Evolutionary conservation across 2,113 vertebrate genomes (phyloP), one percentile per base, ranked within the genome.

Genomic region (Leucosticte australis): DNA sequence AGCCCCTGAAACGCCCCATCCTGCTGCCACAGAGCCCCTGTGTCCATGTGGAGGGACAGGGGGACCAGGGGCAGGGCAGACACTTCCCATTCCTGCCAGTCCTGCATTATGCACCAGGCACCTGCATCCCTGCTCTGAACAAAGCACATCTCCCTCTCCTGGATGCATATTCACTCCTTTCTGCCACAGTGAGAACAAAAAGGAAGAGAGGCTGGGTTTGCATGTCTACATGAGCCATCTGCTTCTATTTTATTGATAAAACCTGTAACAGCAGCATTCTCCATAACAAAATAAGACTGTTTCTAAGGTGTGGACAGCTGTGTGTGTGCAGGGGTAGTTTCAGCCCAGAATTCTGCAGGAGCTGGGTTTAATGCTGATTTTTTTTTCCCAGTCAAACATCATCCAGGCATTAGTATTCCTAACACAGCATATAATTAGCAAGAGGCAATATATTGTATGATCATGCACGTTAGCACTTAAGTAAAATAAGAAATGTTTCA

Each of bases 221-320:
- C 97, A 97, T 96, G 76, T 96, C 93, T 96, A 91, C 95, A 95
- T 84, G 97, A 97, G 95, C 96, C 98, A 98, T 97, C 97, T 98
- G 97, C 84, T 97, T 93, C 94, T 95, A 91, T 92, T 98, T 98
- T 98, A 97, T 97, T 97, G 97, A 97, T 94, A 96, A 97, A 97
- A 93, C 86, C 92, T 71, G 53, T n/a, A 96, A 93, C 89, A 95
- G 65, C 90, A 96, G 77, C 64, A 28, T 93, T 96, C 69, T 73
- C 64, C 27, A 9, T 50, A 57, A 95, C 95, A 98, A 97, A 97
- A 94, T 19, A 88, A 74, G 83, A 89, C 88, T 95, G 83, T 86
- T 92, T 95, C 93, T 94, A 87, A 93, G 76, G 91, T 97, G 92
- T 86, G 87, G 95, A 96, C 75, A 84, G 76, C 57, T 92, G 41